These are phyloP conservation scores for Chloroceryle inda DNA, from an alignment of 2,797 vertebrate genomes.

Conservation along the genomic window DNA sequence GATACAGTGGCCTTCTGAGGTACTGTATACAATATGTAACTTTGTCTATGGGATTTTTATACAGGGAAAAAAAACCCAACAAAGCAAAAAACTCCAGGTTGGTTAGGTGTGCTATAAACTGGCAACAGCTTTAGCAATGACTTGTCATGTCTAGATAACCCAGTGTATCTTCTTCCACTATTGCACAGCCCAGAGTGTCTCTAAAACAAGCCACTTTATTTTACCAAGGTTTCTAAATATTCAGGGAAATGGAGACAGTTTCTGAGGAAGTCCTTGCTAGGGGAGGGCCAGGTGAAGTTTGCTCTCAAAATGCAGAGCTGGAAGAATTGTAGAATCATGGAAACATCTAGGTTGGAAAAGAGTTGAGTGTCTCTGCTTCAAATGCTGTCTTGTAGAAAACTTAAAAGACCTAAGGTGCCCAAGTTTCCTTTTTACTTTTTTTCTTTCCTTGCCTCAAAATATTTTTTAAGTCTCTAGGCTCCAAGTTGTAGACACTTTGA, in stretches of 20 bases:
- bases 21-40: neutral
- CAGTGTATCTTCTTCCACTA: neutral
- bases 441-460: neutral
- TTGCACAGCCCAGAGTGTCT: neutral
- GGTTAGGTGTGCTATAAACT: neutral
- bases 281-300: neutral
- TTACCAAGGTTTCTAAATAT: neutral
- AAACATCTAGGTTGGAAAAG: neutral
- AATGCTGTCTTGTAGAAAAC: neutral
- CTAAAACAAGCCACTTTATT: neutral
- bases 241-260: neutral
- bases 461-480: neutral
- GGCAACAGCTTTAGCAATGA: neutral
- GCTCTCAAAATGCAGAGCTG: neutral
- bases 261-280: neutral
- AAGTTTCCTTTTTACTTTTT: neutral
- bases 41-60: neutral
- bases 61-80: neutral
- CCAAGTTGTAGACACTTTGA: neutral
- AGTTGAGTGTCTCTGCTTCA: neutral
- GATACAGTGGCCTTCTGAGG: neutral
- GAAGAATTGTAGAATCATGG: no score
- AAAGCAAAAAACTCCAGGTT: neutral
- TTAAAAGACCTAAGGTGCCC: neutral
- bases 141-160: neutral